Evolutionary conservation across 2,113 vertebrate species (phyloP).

Genomic region (Turdus rufiventris): DNA sequence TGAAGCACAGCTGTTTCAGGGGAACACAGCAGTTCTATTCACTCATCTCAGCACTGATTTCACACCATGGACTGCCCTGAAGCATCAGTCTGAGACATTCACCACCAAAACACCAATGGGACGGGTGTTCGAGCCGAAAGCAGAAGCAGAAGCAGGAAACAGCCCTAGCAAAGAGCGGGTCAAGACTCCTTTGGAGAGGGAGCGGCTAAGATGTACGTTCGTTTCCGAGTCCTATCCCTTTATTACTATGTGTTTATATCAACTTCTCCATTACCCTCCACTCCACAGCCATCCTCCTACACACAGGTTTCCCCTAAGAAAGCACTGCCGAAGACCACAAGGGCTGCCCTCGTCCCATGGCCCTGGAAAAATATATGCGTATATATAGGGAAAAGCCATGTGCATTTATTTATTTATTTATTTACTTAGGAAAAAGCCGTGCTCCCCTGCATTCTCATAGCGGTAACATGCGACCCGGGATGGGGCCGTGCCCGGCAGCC

Average conservation of each 20-base stretch:
- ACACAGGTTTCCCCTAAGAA: not conserved
- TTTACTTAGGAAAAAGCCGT: no score
- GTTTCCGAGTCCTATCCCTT: not conserved
- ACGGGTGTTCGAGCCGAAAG: accelerated
- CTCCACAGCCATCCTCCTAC: not conserved
- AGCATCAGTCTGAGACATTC: not conserved
- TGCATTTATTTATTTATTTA: no score
- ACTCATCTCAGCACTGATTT: not conserved
- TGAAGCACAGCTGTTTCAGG: not conserved
- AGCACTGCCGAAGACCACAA: not conserved
- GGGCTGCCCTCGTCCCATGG: not conserved
- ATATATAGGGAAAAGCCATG: not conserved
- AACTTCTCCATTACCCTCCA: not conserved
- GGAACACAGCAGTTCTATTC: not conserved
- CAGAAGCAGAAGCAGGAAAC: accelerated
- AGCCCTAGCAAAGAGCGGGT: accelerated
- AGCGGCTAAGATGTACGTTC: accelerated
- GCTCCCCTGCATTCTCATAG: not conserved
- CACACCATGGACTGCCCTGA: accelerated
- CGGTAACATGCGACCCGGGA: accelerated
- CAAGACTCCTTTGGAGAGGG: not conserved
- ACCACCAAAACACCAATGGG: accelerated
- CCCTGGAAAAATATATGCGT: accelerated
- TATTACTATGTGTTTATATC: not conserved
- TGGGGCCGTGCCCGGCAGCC: not conserved